A percentile compares a stretch with the other conserved stretches of the same genome.
phyloP scores from a whole-genome alignment of 1,140 invertebrate species.

The Heliconius hewitsoni region DNA sequence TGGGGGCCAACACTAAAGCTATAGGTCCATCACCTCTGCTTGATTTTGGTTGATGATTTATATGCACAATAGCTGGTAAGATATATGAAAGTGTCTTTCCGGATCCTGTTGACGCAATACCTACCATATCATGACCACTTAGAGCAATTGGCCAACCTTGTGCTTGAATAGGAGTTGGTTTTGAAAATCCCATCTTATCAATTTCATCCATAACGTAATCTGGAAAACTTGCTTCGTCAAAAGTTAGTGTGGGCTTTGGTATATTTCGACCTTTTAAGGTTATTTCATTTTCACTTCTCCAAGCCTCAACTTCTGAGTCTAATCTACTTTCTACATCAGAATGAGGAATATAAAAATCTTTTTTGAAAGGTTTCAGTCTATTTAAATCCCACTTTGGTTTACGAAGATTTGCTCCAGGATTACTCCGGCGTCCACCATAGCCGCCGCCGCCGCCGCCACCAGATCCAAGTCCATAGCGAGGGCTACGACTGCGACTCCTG shows the following conservation, averaged over 20 bases:
- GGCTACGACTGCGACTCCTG: slow-evolving; percentile 72
- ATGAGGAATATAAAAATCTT: slow-evolving; percentile 95
- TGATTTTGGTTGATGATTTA: slow-evolving; percentile 93
- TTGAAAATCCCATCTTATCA: slow-evolving; percentile 90
- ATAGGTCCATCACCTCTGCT: slow-evolving; percentile 94
- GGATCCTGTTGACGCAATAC: slow-evolving; percentile 97
- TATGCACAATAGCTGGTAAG: slow-evolving; percentile 94
- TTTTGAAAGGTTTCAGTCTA: slow-evolving; percentile 92
- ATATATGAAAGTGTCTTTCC: slow-evolving; percentile 95
- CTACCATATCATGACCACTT: slow-evolving; percentile 95
- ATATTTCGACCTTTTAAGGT: slow-evolving; percentile 90
- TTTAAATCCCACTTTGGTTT: slow-evolving; percentile 90
- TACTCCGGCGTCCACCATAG: slow-evolving; percentile 81
- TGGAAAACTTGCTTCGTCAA: slow-evolving; percentile 92
- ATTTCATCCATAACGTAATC: slow-evolving; percentile 90
- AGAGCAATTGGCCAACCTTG: slow-evolving; percentile 97
- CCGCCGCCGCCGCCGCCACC: slow-evolving; percentile 78
- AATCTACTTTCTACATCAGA: slow-evolving; percentile 86
- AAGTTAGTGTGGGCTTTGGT: slow-evolving; percentile 90
- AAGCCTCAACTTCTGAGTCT: slow-evolving; percentile 87
- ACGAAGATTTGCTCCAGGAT: slow-evolving; percentile 81
- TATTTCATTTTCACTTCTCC: slow-evolving; percentile 89
- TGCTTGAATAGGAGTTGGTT: slow-evolving; percentile 94
- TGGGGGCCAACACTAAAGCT: slow-evolving; percentile 95
- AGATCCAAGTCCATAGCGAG: slow-evolving; percentile 66